Conservation (phyloP, 37 sponge, comb jelly and placozoan genomes). For the Halichondria panicea region DNA sequence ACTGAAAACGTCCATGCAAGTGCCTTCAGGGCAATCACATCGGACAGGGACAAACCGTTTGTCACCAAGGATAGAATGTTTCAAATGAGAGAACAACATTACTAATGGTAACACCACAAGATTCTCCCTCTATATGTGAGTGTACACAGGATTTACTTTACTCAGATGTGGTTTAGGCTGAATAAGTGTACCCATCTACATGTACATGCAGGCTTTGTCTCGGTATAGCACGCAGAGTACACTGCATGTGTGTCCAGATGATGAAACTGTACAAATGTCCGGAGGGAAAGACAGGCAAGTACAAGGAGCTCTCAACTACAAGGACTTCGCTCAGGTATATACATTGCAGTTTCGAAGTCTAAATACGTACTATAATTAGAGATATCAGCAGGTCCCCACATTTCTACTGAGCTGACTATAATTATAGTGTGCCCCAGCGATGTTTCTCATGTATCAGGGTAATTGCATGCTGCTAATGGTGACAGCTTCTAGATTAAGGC, state of each 20-base stretch:
- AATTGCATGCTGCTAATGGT: no score
- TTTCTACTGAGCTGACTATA: no score
- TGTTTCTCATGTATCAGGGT: no score
- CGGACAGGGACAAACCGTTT: conserved; percentile 81
- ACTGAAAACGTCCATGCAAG: conserved; percentile 94
- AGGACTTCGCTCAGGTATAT: conserved; percentile 73
- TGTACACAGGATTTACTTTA: background rate
- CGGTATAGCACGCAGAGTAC: conserved; percentile 82
- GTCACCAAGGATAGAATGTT: conserved; percentile 86
- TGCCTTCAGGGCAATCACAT: conserved; percentile 91
- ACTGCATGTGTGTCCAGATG: conserved; percentile 71
- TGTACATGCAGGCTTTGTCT: conserved; percentile 37
- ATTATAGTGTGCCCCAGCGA: no score
- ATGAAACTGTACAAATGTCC: conserved; percentile 80
- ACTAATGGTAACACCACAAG: background rate
- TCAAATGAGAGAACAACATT: conserved; percentile 47
- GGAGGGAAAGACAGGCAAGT: conserved; percentile 51
- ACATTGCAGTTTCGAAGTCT: no score
- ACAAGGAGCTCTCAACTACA: conserved; percentile 86
- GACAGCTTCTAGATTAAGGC: no score
- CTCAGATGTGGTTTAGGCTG: background rate
- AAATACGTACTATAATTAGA: no score
- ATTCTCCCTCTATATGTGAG: background rate
- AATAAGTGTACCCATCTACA: background rate
- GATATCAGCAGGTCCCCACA: no score